These are phyloP conservation scores for Columba livia DNA, from an alignment of 2,113 vertebrate genomes.

Conservation along the genomic window DNA sequence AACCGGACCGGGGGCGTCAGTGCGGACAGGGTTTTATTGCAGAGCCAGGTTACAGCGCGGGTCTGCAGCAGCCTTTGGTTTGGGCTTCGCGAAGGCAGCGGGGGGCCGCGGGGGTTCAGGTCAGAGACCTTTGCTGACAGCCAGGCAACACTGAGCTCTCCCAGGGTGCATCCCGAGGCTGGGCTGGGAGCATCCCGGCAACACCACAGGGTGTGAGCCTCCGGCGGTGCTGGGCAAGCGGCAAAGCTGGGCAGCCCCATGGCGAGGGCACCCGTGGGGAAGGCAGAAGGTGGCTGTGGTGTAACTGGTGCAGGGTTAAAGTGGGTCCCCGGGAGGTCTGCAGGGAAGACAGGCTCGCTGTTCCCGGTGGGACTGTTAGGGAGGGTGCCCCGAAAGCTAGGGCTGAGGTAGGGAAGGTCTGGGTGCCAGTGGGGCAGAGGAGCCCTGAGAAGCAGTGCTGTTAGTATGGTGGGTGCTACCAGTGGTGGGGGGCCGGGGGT, in stretches of 20 bases:
- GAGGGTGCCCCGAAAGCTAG: neutral
- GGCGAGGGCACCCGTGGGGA: accelerated
- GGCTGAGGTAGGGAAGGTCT: conserved; percentile 20
- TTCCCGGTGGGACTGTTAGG: neutral
- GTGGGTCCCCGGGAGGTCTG: neutral
- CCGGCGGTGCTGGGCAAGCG: neutral
- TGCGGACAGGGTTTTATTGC: conserved; percentile 60
- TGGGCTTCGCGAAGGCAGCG: neutral
- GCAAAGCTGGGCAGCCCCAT: neutral
- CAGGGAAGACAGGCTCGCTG: neutral
- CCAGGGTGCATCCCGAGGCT: neutral
- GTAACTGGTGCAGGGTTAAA: neutral
- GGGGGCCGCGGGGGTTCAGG: neutral
- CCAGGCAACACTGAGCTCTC: neutral
- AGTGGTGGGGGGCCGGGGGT: neutral
- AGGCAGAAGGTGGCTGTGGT: neutral
- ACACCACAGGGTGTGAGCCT: neutral
- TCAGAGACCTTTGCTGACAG: neutral
- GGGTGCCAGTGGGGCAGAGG: neutral
- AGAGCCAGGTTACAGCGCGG: conserved; percentile 31
- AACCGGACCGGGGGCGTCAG: neutral
- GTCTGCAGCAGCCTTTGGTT: conserved; percentile 49
- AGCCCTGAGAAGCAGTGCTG: neutral
- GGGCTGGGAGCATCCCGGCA: neutral
- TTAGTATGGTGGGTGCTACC: neutral